A percentile compares a stretch with the other conserved stretches of the same genome.
Conservation (phyloP, 2,888 invertebrate genomes). For the Dorcus parallelipipedus region DNA sequence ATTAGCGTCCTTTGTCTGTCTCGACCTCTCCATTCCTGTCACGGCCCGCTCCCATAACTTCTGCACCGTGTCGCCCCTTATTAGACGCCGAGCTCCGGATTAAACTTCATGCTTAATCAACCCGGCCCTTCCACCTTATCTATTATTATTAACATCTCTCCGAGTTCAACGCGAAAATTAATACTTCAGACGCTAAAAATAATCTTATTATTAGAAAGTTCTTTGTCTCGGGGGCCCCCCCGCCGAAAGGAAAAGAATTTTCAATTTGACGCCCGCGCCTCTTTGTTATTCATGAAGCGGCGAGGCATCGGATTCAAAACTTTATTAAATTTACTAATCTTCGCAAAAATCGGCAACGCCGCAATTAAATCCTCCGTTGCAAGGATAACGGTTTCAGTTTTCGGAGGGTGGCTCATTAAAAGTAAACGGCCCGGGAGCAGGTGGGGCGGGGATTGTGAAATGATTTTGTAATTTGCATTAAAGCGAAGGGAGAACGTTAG, state of each 20-base stretch:
- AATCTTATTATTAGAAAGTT: slow-evolving; percentile 6
- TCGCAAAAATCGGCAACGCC: slow-evolving; percentile 18
- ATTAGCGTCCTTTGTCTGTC: slow-evolving; percentile 31
- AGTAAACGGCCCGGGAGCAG: slow-evolving; percentile 23
- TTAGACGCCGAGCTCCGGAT: slow-evolving; percentile 11
- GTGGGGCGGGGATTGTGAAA: slow-evolving; percentile 19
- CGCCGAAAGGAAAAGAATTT: no score
- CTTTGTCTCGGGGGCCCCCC: neutral
- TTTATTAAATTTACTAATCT: no score
- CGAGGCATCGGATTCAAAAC: no score
- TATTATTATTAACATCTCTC: slow-evolving; percentile 1
- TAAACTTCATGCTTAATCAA: slow-evolving; percentile 16
- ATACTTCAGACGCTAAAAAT: neutral
- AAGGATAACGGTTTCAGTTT: slow-evolving; percentile 24
- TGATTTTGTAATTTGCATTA: slow-evolving; percentile 20
- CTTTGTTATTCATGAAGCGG: no score
- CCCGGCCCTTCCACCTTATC: slow-evolving; percentile 24
- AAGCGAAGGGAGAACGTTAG: neutral
- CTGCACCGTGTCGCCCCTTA: slow-evolving; percentile 7
- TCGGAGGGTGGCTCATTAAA: slow-evolving; percentile 22
- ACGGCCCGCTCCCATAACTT: slow-evolving; percentile 22
- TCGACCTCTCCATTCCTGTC: slow-evolving; percentile 26
- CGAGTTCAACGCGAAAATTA: neutral
- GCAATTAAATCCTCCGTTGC: slow-evolving; percentile 23
- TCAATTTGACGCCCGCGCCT: no score